Conservation (phyloP, 2,888 invertebrate genomes). For the Idaea dimidiata region DNA sequence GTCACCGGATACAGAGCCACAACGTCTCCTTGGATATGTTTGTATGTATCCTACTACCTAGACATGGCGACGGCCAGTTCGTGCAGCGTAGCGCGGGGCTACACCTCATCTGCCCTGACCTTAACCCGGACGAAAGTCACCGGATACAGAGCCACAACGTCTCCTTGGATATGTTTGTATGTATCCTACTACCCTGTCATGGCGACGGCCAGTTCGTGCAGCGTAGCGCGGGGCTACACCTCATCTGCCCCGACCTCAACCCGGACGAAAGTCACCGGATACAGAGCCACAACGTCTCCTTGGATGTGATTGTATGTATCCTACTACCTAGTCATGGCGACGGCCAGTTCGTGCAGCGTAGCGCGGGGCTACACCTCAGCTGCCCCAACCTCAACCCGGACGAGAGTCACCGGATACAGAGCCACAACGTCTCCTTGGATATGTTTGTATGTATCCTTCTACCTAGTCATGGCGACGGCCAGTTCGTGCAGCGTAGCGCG, state of each 20-base stretch:
- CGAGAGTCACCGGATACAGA: slow-evolving; percentile 73
- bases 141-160: slow-evolving; percentile 85
- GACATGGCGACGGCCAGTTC: slow-evolving; percentile 70
- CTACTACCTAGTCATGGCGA: too few relatives aligned
- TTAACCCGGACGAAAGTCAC: slow-evolving; percentile 73
- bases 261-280: slow-evolving; percentile 72
- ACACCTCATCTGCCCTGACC: slow-evolving; percentile 83
- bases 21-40: slow-evolving; percentile 91
- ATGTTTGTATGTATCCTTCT: slow-evolving; percentile 85
- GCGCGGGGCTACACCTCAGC: slow-evolving; percentile 80
- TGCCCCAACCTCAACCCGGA: slow-evolving; percentile 82
- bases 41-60: slow-evolving; percentile 77
- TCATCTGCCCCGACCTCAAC: slow-evolving; percentile 83
- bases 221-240: slow-evolving; percentile 80
- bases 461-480: slow-evolving; percentile 66
- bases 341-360: slow-evolving; percentile 81
- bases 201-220: slow-evolving; percentile 79
- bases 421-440: slow-evolving; percentile 89
- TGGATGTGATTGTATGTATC: slow-evolving; percentile 87
- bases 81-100: slow-evolving; percentile 83
- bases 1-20: slow-evolving; percentile 81
- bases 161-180: slow-evolving; percentile 89
- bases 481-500: slow-evolving; percentile 82
- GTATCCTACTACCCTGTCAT: too few relatives aligned
- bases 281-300: slow-evolving; percentile 87